These are phyloP conservation scores for Cenopis cana DNA, from an alignment of 2,888 invertebrate genomes.

Conservation along the genomic window DNA sequence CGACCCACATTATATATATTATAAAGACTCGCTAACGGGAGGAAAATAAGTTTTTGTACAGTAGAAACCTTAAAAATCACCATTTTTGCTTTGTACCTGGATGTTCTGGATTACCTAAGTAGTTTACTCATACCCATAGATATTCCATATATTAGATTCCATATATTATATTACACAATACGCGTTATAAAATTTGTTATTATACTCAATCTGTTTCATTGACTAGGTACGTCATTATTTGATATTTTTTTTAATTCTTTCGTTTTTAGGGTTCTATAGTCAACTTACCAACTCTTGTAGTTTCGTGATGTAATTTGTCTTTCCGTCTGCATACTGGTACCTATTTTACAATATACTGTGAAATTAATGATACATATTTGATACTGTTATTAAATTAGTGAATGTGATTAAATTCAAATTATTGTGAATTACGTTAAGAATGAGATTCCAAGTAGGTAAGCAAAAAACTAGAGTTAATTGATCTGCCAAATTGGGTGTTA, in stretches of 20 bases:
- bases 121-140: not conserved
- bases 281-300: not conserved
- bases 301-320: not conserved
- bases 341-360: no score
- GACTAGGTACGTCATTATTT: not conserved
- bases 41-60: slow-evolving; percentile 10
- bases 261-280: not conserved
- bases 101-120: not conserved
- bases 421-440: not conserved
- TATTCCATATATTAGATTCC: not conserved
- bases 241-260: not conserved
- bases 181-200: no score
- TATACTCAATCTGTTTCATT: not conserved
- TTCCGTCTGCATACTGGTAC: not conserved
- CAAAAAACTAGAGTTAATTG: no score
- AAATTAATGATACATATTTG: no score
- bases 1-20: slow-evolving; percentile 24
- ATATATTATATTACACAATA: no score
- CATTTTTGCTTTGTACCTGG: not conserved
- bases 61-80: not conserved
- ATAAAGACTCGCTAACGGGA: slow-evolving; percentile 31
- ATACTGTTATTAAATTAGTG: no score
- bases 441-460: no score
- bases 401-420: not conserved
- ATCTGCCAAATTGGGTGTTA: not conserved